Base-by-base conservation (phyloP, 2,888 invertebrate species). In the Eledone cirrhosa region DNA sequence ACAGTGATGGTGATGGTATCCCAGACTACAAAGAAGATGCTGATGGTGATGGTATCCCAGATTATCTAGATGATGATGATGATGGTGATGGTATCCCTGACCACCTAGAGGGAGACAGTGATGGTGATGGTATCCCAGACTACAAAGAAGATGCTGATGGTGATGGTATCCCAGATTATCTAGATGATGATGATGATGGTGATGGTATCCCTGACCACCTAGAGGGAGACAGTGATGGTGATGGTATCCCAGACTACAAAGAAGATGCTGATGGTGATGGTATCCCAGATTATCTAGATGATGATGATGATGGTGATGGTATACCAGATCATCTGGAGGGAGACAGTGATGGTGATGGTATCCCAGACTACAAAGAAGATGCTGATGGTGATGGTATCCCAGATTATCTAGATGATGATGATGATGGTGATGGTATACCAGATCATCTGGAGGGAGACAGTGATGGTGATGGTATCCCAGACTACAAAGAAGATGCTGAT, bases 61-160 rank as follows among this genome's bases (percentile, higher is more conserved):
- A 88, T 81, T 63, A 83, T 79, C 31, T 84, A 11, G 89, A 89
- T 69, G 80, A 86, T 33, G 88, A 88, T 79, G 85, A 81, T 67
- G 86, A 88, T 81, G 86, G 85, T 5, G 85, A 88, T 79, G 88
- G 87, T 22, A 87, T 87, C 77, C 87, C 87, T 7, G 88, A 89
- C 81, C 75, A 85, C 78, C 75, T 81, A 19, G 84, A 87, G 78
- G 77, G 80, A 31, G 84, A 86, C 53, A 79, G 80, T 29, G 85
- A 87, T 79, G 86, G 87, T 3, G 86, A 85, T 80, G 87, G 87
- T 11, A 83, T 86, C 11, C 83, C 84, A 31, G 84, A 86, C 63
- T 78, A 83, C 47, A 80, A 86, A n/a, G 81, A 84, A n/a, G 86
- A 78, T 79, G 63, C 77, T 22, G 88, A 88, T 81, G 86, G 86